Percentiles rank a stretch among this genome's conserved stretches.
These are phyloP conservation scores for Psilanteris sp. DNA, from an alignment of 1,140 invertebrate species.

Conservation along the genomic window DNA sequence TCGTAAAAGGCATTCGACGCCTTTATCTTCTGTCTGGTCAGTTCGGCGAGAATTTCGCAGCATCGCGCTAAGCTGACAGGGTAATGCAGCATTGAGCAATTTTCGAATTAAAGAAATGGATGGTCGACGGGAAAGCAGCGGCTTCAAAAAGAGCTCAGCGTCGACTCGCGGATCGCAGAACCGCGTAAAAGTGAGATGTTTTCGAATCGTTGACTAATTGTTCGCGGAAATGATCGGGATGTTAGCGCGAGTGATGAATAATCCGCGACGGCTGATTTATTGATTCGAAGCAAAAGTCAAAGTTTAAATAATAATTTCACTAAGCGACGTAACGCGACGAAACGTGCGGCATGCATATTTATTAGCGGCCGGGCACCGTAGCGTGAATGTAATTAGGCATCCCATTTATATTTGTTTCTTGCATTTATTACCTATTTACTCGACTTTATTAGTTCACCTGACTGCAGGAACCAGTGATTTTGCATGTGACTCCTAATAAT, in stretches of 20 bases:
- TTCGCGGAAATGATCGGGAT: constrained; percentile 23
- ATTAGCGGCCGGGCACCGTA: constrained; percentile 1
- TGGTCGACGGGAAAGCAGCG: constrained; percentile 8
- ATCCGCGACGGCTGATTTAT: constrained; percentile 4
- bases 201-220: constrained; percentile 47
- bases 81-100: constrained; percentile 43
- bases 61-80: constrained; percentile 53
- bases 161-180: constrained; percentile 35
- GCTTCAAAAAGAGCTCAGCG: constrained; percentile 36
- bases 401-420: constrained; percentile 38
- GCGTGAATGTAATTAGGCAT: constrained; percentile 46
- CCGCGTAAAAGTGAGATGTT: too few relatives aligned
- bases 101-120: constrained; percentile 60
- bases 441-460: constrained; percentile 71
- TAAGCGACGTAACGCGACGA: background rate
- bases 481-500: constrained; percentile 78
- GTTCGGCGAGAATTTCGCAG: constrained; percentile 33
- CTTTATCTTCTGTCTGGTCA: constrained; percentile 59
- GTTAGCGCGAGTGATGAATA: constrained; percentile 11
- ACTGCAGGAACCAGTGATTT: constrained; percentile 66
- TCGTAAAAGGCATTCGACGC: constrained; percentile 65
- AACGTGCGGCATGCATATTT: constrained; percentile 30
- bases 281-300: constrained; percentile 3
- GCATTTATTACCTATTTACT: constrained; percentile 69
- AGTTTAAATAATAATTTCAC: constrained; percentile 17